These are phyloP conservation scores for Collichthys lucidus DNA, from an alignment of 2,113 vertebrate species.

Conservation along the genomic window DNA sequence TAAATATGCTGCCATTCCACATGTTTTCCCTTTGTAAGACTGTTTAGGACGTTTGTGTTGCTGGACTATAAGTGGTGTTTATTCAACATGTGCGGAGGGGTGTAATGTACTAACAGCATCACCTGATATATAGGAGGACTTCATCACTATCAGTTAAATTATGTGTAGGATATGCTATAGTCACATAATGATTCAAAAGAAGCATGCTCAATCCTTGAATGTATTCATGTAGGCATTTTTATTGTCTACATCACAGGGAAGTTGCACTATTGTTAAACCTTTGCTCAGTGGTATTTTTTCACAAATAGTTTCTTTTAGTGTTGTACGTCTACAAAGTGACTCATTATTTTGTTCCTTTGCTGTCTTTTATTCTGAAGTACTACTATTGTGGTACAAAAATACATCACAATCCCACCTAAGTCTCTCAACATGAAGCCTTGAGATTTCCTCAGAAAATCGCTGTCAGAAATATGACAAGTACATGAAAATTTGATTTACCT, in stretches of 20 bases:
- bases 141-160: neutral
- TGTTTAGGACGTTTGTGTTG: neutral
- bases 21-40: slow-evolving; percentile 3
- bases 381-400: neutral
- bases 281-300: neutral
- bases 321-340: neutral
- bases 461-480: slow-evolving; percentile 8
- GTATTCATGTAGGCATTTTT: neutral
- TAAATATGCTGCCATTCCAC: slow-evolving; percentile 30
- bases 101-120: neutral
- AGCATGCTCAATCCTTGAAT: neutral
- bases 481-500: slow-evolving; percentile 12
- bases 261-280: neutral
- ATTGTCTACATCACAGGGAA: neutral
- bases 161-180: neutral
- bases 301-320: neutral
- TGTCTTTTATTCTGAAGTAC: neutral
- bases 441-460: neutral
- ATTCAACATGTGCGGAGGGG: neutral
- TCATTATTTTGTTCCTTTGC: neutral
- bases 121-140: neutral
- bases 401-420: neutral
- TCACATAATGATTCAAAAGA: neutral
- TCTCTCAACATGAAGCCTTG: neutral
- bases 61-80: neutral